Evolutionary conservation across 2,888 invertebrate genomes (phyloP).

Genomic region (Apotomis betuletana): DNA sequence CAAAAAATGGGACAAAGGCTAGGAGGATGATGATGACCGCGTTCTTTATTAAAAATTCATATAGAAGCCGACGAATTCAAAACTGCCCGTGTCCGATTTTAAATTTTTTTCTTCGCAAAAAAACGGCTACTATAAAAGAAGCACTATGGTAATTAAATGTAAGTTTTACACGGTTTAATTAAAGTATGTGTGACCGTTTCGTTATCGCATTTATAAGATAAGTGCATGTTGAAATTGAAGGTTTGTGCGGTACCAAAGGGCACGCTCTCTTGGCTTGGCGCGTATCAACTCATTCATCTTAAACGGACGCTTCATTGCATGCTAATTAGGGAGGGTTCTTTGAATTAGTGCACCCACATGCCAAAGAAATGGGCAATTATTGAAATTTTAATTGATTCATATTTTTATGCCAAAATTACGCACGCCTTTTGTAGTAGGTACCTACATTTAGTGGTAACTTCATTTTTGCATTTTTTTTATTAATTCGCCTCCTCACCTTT

Average conservation of each 20-base stretch:
- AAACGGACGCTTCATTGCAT: conserved; percentile 66
- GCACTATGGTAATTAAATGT: conserved; percentile 18
- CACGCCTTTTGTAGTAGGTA: neutral
- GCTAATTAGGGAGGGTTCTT: conserved; percentile 57
- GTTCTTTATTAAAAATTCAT: neutral
- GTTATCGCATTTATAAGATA: conserved; percentile 32
- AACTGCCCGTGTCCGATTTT: neutral
- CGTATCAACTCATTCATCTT: conserved; percentile 68
- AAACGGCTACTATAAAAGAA: conserved; percentile 20
- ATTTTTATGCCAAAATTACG: conserved; percentile 11
- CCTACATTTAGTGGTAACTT: neutral
- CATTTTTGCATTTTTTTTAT: neutral
- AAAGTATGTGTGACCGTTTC: conserved; percentile 32
- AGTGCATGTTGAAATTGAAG: conserved; percentile 44
- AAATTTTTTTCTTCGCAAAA: neutral
- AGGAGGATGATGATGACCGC: too few species aligned
- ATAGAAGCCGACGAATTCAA: neutral
- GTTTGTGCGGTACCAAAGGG: conserved; percentile 54
- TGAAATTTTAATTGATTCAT: conserved; percentile 34
- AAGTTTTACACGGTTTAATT: conserved; percentile 36
- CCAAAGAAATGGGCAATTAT: conserved; percentile 32
- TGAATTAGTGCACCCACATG: conserved; percentile 38
- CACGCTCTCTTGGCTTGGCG: conserved; percentile 64
- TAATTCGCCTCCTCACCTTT: neutral
- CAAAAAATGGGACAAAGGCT: too few species aligned